Conservation (phyloP, 92 coral and sea anemone genomes). For the Actinernus sp. region DNA sequence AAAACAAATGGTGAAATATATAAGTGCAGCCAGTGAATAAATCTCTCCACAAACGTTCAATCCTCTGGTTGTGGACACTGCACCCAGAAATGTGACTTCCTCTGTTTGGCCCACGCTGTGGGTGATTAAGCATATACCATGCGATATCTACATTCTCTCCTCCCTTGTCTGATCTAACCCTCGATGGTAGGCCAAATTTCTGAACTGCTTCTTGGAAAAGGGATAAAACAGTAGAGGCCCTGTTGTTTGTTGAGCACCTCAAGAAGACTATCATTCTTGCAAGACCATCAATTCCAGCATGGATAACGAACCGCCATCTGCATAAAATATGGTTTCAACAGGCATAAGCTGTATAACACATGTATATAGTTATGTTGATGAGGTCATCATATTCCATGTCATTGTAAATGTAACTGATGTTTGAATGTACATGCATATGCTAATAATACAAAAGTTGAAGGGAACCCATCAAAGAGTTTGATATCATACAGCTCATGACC, state of each 20-base stretch:
- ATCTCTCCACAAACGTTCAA: constrained; percentile 48
- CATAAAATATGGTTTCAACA: neutral
- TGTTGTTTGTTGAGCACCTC: constrained; percentile 30
- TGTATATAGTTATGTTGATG: too few relatives aligned
- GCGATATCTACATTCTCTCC: constrained; percentile 37
- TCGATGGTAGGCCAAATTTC: constrained; percentile 29
- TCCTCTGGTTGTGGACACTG: too few relatives aligned
- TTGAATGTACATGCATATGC: too few relatives aligned
- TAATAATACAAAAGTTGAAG: too few relatives aligned
- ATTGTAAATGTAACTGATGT: too few relatives aligned
- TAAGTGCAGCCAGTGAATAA: constrained; percentile 36
- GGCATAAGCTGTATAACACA: too few relatives aligned
- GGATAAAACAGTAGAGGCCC: constrained; percentile 27
- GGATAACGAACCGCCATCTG: constrained; percentile 33
- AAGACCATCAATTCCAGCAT: constrained; percentile 39
- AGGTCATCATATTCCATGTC: too few relatives aligned
- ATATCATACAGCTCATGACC: too few relatives aligned
- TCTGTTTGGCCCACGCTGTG: constrained; percentile 16
- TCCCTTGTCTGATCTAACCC: too few relatives aligned
- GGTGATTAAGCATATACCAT: constrained; percentile 27
- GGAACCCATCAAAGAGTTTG: too few relatives aligned
- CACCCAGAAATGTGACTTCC: constrained; percentile 55
- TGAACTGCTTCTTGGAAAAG: constrained; percentile 46
- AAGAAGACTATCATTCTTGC: constrained; percentile 26
- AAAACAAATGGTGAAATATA: constrained; percentile 30